Evolutionary conservation across 2,113 vertebrate genomes (phyloP), one percentile per base, ranked within the genome.

Genomic region (Silurus asotus): DNA sequence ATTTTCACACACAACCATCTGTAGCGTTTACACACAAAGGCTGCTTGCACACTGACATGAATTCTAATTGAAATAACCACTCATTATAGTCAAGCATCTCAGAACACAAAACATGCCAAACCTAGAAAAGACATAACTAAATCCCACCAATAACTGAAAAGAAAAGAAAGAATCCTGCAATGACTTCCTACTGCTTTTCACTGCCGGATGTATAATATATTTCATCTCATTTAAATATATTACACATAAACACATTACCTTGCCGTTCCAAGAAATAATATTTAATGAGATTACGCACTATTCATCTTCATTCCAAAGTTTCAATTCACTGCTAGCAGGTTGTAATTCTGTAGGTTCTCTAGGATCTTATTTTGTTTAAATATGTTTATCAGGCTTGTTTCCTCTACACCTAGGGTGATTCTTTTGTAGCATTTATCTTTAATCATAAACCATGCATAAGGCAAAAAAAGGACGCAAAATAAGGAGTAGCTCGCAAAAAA

Each of bases 301-400:
- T 76, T 55, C 62, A 28, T 51, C 56, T 17, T 62, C n/a, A 62
- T 84, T 48, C 59, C 20, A 49, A 74, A 74, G 45, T 37, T 49
- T 55, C n/a, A 61, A 45, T 51, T 84, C 49, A 67, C 28, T 85
- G 75, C 48, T 65, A 69, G 51, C 19, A n/a, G 84, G n/a, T 85
- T 85, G 28, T 85, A 80, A 85, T 85, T 85, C 37, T 37, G 37
- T 79, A 37, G 28, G 62, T 58, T 85, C 48, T 58, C 25, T n/a
- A 48, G 53, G 55, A 78, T 62, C 53, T 85, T 62, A 81, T 75
- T 88, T 59, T 84, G 28, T 56, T 78, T 7, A 69, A 67, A 79
- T 53, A 56, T 80, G 61, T 79, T 85, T 85, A 85, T 85, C 74
- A 56, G 49, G 48, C n/a, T 79, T 45, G 79, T 85, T 85, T 77